These are phyloP conservation scores for Ardeotis arabs DNA, from an alignment of 2,113 vertebrate genomes.

Conservation along the genomic window DNA sequence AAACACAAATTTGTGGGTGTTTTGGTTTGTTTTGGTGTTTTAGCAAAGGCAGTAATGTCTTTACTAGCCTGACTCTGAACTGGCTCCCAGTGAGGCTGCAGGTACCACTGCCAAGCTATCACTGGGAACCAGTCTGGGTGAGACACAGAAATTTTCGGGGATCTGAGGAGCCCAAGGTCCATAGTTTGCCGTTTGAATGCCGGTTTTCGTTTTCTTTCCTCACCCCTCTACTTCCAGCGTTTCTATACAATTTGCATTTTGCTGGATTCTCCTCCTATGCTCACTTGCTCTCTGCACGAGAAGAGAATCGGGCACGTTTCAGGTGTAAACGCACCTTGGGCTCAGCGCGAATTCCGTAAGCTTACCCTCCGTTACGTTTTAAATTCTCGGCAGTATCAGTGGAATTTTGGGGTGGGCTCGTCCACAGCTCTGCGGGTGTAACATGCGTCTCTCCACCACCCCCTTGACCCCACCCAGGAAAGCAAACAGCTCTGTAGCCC, in stretches of 20 bases:
- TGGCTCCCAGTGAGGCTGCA: not conserved
- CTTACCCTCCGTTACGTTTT: not conserved
- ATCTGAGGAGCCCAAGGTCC: conserved; percentile 43
- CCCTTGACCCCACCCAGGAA: not conserved
- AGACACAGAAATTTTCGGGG: not conserved
- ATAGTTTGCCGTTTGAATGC: not conserved
- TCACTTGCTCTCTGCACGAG: not conserved
- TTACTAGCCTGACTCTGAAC: not conserved
- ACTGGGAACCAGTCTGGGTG: not conserved
- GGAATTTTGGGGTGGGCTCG: not conserved
- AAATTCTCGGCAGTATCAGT: not conserved
- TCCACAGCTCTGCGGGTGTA: not conserved
- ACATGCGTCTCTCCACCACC: not conserved
- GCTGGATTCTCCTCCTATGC: not conserved
- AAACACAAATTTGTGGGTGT: conserved; percentile 38
- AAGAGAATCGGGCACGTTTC: not conserved
- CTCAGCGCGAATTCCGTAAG: fast-evolving
- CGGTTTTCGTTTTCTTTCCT: not conserved
- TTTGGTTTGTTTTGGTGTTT: not conserved
- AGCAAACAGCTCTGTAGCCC: not conserved
- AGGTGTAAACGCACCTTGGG: not conserved
- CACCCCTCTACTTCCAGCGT: not conserved
- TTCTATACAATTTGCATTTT: fast-evolving
- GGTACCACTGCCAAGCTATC: not conserved
- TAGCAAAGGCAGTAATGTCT: conserved; percentile 41